These are phyloP conservation scores for Clunio marinus DNA, from an alignment of 2,888 invertebrate genomes.

Conservation along the genomic window DNA sequence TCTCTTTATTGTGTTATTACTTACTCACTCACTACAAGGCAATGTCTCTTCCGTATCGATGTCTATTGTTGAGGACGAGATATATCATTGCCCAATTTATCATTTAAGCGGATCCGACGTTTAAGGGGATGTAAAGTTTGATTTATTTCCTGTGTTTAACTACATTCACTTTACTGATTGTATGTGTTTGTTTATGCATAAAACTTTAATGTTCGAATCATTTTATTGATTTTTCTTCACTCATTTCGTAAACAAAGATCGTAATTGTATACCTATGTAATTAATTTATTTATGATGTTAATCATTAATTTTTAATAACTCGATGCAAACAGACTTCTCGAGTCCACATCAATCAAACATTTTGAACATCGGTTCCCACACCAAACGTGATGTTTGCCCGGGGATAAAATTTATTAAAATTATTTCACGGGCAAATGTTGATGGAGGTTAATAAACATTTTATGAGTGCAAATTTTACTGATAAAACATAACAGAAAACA, in stretches of 20 bases:
- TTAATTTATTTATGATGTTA: slow-evolving; percentile 3
- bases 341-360: slow-evolving; percentile 1
- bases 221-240: not conserved
- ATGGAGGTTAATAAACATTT: slow-evolving; percentile 18
- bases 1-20: too few relatives aligned
- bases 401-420: slow-evolving; percentile 4
- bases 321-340: not conserved
- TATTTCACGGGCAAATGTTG: not conserved
- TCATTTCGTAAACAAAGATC: not conserved
- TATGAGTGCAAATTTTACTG: slow-evolving; percentile 19
- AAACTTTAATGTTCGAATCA: not conserved
- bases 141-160: slow-evolving; percentile 29
- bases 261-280: slow-evolving; percentile 17
- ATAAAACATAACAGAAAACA: slow-evolving; percentile 18
- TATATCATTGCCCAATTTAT: slow-evolving; percentile 8
- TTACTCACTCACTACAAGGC: too few relatives aligned
- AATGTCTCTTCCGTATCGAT: not conserved
- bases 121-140: not conserved
- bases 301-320: slow-evolving; percentile 22
- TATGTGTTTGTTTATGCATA: not conserved
- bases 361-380: too few relatives aligned
- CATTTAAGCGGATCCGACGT: not conserved
- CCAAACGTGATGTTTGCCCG: too few relatives aligned
- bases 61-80: slow-evolving; percentile 4
- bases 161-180: too few relatives aligned